A percentile compares a stretch with the other conserved stretches of the same genome.
phyloP scores from a whole-genome alignment of 1,140 invertebrate genomes.

The Acromyrmex echinatior region DNA sequence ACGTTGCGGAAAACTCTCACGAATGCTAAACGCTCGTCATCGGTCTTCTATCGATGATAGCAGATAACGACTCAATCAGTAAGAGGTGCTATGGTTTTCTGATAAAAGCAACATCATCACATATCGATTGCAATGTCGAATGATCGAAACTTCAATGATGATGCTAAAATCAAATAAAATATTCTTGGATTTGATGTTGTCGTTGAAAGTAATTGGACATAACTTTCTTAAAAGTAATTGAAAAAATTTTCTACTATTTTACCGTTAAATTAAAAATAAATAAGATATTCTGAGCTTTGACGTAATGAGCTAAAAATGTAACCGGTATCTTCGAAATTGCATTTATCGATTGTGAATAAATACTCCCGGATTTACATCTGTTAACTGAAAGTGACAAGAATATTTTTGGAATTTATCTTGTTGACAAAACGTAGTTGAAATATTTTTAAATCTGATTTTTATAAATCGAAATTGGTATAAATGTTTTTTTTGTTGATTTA shows the following conservation, averaged over 20 bases:
- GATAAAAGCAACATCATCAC: constrained; percentile 31
- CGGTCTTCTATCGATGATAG: constrained; percentile 34
- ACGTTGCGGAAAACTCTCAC: constrained; percentile 66
- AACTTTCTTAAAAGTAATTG: constrained; percentile 6
- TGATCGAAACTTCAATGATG: background rate
- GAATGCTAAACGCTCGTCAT: constrained; percentile 55
- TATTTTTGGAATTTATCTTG: background rate
- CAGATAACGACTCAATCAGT: constrained; percentile 35
- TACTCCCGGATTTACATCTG: background rate
- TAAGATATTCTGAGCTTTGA: constrained; percentile 9
- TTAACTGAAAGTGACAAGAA: constrained; percentile 8
- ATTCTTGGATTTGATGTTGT: constrained; percentile 15
- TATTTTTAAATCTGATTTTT: constrained; percentile 10
- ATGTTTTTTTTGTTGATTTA: background rate
- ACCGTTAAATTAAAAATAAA: constrained; percentile 14
- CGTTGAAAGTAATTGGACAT: background rate
- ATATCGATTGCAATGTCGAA: constrained; percentile 18
- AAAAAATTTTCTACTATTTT: background rate
- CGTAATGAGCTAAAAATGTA: background rate
- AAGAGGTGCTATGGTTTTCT: constrained; percentile 34
- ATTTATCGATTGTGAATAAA: background rate
- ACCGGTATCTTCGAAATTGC: constrained; percentile 2
- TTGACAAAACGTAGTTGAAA: background rate
- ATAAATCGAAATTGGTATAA: too few species aligned
- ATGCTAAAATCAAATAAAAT: background rate